Percentiles rank a stretch among this genome's conserved stretches.
phyloP scores from a whole-genome alignment of 1,140 invertebrate species.

The Drosophila busckii region DNA sequence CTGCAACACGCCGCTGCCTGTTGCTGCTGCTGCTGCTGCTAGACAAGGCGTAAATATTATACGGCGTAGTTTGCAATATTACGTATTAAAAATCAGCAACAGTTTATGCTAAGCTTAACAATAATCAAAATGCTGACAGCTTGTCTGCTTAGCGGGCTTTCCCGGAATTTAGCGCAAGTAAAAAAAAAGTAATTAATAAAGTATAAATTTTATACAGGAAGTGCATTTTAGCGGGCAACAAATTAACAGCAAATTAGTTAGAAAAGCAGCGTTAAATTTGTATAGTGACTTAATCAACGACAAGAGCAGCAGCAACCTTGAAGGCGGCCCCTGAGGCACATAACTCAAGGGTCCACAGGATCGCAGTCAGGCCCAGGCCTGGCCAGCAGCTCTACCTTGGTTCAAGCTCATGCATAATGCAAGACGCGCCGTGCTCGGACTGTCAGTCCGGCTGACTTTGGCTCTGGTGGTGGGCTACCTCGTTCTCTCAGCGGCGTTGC shows the following conservation, averaged over 20 bases:
- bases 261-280: constrained; percentile 53
- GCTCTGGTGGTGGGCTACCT: constrained; percentile 62
- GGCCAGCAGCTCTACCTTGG: constrained; percentile 1
- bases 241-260: constrained; percentile 71
- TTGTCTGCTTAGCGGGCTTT: constrained; percentile 36
- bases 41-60: constrained; percentile 35
- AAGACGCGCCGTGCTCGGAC: constrained; percentile 33
- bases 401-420: constrained; percentile 66
- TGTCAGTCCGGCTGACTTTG: constrained; percentile 12
- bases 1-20: constrained; percentile 32
- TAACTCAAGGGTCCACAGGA: constrained; percentile 37
- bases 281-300: constrained; percentile 64
- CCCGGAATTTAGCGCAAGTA: constrained; percentile 54
- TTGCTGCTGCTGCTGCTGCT: no score
- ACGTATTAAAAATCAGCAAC: no score
- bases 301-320: constrained; percentile 51
- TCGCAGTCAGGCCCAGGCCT: not conserved
- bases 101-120: no score
- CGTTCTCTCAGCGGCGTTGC: constrained; percentile 42
- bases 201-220: constrained; percentile 46
- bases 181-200: constrained; percentile 11
- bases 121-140: constrained; percentile 8
- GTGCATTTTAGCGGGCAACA: constrained; percentile 44
- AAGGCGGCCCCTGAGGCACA: constrained; percentile 58
- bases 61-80: constrained; percentile 24